Evolutionary conservation across 2,113 vertebrate species (phyloP).

Genomic region (Indicator indicator): DNA sequence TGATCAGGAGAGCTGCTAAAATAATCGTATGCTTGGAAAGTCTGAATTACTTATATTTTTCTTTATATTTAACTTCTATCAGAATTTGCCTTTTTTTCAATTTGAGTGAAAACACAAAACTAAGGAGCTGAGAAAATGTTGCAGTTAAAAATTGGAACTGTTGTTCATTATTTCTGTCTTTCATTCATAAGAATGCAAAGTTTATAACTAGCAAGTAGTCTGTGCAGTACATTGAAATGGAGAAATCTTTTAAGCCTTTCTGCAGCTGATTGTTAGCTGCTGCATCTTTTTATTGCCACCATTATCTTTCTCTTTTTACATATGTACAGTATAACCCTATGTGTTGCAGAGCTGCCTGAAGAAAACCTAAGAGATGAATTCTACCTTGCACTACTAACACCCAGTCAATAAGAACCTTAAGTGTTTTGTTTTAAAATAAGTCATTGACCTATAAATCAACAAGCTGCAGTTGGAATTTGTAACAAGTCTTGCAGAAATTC

Average conservation of each 20-base stretch:
- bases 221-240: neutral
- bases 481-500: neutral
- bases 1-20: neutral
- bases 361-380: neutral
- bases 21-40: neutral
- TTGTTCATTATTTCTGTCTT: neutral
- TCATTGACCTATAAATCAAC: neutral
- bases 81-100: neutral
- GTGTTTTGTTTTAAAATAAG: neutral
- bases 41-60: neutral
- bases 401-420: neutral
- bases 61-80: neutral
- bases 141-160: neutral
- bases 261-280: neutral
- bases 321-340: neutral
- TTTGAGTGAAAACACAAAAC: neutral
- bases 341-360: neutral
- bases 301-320: neutral
- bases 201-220: neutral
- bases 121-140: neutral
- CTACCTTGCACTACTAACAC: neutral
- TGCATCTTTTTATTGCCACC: neutral
- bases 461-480: neutral
- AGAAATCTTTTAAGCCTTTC: neutral
- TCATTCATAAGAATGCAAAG: neutral